Conservation (phyloP, 2,888 invertebrate species). For the Orgyia antiqua region DNA sequence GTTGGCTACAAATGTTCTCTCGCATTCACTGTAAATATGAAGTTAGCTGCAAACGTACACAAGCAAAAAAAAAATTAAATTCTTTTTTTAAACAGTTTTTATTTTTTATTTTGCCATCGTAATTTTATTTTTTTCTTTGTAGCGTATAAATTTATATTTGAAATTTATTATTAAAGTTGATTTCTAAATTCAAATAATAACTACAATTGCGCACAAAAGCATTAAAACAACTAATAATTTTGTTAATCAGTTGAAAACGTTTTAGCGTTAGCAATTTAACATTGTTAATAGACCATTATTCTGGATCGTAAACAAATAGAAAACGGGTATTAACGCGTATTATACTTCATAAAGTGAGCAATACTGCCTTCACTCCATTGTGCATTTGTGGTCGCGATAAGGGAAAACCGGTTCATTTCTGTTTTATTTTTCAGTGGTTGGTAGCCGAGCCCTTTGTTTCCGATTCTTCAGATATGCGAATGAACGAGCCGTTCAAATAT, state of each 20-base stretch:
- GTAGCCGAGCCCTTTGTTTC: conserved; percentile 24
- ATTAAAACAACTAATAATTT: conserved; percentile 28
- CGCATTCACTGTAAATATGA: too few species aligned
- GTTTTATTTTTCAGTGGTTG: conserved; percentile 43
- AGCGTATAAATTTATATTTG: too few species aligned
- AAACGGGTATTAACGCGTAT: conserved; percentile 36
- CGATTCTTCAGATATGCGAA: conserved; percentile 29
- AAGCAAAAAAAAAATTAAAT: too few species aligned
- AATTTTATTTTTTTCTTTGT: too few species aligned
- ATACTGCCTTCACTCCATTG: conserved; percentile 32
- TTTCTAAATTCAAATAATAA: conserved; percentile 1
- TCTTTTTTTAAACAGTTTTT: too few species aligned
- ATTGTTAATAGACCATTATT: conserved; percentile 43
- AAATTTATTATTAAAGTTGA: too few species aligned
- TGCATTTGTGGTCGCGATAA: conserved; percentile 38
- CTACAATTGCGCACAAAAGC: conserved; percentile 8
- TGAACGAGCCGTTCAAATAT: conserved; percentile 19
- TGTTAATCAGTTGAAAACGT: conserved; percentile 33
- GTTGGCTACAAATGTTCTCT: too few species aligned
- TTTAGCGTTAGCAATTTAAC: conserved; percentile 45
- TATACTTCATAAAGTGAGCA: conserved; percentile 42
- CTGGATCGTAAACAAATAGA: conserved; percentile 54
- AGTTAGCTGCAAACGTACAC: too few species aligned
- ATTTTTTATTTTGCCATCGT: too few species aligned
- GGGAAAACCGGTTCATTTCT: conserved; percentile 28